phyloP scores from a whole-genome alignment of 2,797 vertebrate species.

The Dryobates pubescens region DNA sequence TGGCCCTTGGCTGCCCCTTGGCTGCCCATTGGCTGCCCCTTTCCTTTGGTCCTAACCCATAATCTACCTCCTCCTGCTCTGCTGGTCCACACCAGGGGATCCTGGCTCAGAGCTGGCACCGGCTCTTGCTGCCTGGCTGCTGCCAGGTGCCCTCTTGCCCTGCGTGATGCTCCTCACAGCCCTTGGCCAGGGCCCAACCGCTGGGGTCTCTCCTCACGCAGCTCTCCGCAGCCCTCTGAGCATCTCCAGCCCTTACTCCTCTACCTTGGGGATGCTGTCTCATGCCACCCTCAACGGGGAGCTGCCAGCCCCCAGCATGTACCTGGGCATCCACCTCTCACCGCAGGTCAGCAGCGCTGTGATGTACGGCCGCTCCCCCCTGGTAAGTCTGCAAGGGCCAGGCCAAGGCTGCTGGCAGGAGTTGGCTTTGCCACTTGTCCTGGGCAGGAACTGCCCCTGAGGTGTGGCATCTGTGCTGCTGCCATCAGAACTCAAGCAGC shows the following conservation, averaged over 20 bases:
- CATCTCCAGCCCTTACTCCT: slow-evolving; percentile 83
- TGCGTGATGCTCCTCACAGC: background rate
- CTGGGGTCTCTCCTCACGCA: slow-evolving; percentile 44
- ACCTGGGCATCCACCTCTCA: slow-evolving; percentile 87
- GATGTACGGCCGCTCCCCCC: slow-evolving; percentile 84
- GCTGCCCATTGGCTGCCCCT: background rate
- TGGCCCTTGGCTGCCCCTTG: background rate
- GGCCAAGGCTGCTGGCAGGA: rapidly evolving
- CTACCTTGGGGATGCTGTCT: slow-evolving; percentile 87
- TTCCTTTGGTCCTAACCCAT: background rate
- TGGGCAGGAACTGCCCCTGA: rapidly evolving
- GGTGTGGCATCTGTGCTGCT: rapidly evolving
- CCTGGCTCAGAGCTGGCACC: rapidly evolving
- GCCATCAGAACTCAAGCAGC: background rate
- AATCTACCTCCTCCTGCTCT: background rate
- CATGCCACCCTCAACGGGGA: slow-evolving; percentile 88
- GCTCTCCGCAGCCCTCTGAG: slow-evolving; percentile 88
- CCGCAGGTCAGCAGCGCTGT: slow-evolving; percentile 86
- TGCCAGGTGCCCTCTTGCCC: background rate
- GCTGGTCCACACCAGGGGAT: background rate
- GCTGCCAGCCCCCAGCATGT: slow-evolving; percentile 85
- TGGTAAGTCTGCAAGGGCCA: slow-evolving; percentile 78
- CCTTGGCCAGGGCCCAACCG: background rate
- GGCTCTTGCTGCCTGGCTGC: no score
- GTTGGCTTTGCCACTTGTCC: background rate